These are phyloP conservation scores for Bombyx mandarina DNA, from an alignment of 1,140 invertebrate species.

Conservation along the genomic window DNA sequence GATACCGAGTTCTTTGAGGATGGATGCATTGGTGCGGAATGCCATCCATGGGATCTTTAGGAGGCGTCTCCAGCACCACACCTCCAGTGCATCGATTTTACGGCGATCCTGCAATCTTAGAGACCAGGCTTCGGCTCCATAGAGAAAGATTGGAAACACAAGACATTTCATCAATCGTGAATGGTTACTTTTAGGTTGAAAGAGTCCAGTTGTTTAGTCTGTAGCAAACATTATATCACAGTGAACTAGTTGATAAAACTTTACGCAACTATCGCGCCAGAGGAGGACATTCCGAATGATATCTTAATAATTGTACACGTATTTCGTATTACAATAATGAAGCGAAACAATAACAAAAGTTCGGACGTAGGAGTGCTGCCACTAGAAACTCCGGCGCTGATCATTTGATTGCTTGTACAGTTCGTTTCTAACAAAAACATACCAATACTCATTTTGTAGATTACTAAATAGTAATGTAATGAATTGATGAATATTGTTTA, in stretches of 20 bases:
- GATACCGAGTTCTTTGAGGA: no score
- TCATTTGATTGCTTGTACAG: conserved; percentile 62
- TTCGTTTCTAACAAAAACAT: conserved; percentile 61
- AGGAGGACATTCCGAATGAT: conserved; percentile 52
- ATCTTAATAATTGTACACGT: conserved; percentile 65
- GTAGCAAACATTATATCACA: conserved; percentile 38
- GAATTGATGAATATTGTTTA: no score
- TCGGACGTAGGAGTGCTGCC: conserved; percentile 49
- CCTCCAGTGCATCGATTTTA: no score
- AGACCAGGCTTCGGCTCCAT: no score
- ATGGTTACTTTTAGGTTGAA: conserved; percentile 42
- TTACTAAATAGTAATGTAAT: no score
- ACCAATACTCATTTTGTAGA: conserved; percentile 17
- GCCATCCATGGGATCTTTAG: no score
- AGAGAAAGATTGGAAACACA: no score
- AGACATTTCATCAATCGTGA: conserved; percentile 8
- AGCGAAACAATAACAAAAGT: conserved; percentile 68
- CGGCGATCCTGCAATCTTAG: no score
- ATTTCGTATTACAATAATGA: conserved; percentile 69
- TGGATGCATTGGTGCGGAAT: no score
- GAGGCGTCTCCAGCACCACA: no score
- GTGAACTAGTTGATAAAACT: conserved; percentile 51
- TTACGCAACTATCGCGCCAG: conserved; percentile 55
- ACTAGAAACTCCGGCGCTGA: conserved; percentile 44
- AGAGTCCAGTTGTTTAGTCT: conserved; percentile 18